phyloP scores from a whole-genome alignment of 2,797 vertebrate genomes.

The Peromyscus melanophrys region DNA sequence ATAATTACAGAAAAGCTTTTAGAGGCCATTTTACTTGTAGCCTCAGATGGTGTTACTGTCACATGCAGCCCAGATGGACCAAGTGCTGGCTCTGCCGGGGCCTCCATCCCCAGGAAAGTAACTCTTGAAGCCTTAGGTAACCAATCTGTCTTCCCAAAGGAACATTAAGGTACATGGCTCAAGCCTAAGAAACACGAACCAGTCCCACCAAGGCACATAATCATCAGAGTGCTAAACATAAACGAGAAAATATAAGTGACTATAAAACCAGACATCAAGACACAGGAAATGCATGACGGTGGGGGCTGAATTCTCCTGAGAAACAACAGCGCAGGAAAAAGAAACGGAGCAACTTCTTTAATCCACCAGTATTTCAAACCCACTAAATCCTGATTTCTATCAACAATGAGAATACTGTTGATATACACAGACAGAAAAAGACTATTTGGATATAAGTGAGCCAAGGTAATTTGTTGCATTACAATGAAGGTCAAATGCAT shows the following conservation, averaged over 20 bases:
- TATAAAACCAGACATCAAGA: neutral
- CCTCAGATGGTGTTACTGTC: neutral
- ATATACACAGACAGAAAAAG: neutral
- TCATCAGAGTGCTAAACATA: neutral
- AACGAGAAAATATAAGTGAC: neutral
- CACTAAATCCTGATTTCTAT: neutral
- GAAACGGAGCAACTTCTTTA: neutral
- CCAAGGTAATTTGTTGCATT: neutral
- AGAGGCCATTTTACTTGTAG: neutral
- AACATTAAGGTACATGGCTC: neutral
- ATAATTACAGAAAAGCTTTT: neutral
- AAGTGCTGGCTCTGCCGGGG: neutral
- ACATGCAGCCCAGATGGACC: neutral
- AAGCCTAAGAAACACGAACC: neutral
- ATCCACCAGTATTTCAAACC: neutral
- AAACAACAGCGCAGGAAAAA: neutral
- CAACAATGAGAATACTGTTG: neutral
- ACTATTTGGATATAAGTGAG: neutral
- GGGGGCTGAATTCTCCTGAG: neutral
- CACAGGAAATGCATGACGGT: neutral
- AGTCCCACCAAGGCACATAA: neutral
- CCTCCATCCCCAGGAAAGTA: neutral
- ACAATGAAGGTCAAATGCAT: neutral
- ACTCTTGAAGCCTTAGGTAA: neutral
- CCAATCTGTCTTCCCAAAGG: neutral